A percentile compares a stretch with the other conserved stretches of the same genome.
phyloP scores from a whole-genome alignment of 2,888 invertebrate species.

The Synergus umbraculus region DNA sequence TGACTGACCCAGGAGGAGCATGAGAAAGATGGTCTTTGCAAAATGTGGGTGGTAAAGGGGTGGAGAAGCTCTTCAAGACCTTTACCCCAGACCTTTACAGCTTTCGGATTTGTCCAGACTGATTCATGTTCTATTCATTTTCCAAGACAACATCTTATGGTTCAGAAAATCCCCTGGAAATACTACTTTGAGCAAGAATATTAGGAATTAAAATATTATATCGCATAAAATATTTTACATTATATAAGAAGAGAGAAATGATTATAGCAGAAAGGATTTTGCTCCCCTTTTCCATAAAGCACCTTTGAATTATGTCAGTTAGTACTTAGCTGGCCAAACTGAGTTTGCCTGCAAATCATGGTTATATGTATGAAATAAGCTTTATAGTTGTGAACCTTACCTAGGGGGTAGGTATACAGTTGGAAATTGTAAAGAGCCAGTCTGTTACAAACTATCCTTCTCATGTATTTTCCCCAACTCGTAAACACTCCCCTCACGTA shows the following conservation, averaged over 20 bases:
- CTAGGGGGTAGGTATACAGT: background rate
- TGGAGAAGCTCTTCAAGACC: background rate
- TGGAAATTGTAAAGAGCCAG: conserved; percentile 2
- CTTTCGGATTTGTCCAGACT: conserved; percentile 13
- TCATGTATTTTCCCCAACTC: conserved; percentile 16
- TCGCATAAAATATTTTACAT: background rate
- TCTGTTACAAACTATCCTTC: background rate
- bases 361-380: background rate
- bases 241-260: background rate
- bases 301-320: background rate
- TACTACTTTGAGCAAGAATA: background rate
- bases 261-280: background rate
- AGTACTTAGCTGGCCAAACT: background rate
- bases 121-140: conserved; percentile 30
- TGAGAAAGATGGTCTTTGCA: background rate
- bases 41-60: background rate
- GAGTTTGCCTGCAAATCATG: background rate
- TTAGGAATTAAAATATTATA: background rate
- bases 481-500: conserved; percentile 20
- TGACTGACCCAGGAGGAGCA: conserved; percentile 1
- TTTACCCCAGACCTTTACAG: conserved; percentile 1
- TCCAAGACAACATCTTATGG: conserved; percentile 13
- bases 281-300: background rate
- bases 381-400: background rate
- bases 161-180: conserved; percentile 7